A percentile compares a stretch with the other conserved stretches of the same genome.
Evolutionary conservation across 2,113 vertebrate species (phyloP).

Genomic region (Lampris incognitus): DNA sequence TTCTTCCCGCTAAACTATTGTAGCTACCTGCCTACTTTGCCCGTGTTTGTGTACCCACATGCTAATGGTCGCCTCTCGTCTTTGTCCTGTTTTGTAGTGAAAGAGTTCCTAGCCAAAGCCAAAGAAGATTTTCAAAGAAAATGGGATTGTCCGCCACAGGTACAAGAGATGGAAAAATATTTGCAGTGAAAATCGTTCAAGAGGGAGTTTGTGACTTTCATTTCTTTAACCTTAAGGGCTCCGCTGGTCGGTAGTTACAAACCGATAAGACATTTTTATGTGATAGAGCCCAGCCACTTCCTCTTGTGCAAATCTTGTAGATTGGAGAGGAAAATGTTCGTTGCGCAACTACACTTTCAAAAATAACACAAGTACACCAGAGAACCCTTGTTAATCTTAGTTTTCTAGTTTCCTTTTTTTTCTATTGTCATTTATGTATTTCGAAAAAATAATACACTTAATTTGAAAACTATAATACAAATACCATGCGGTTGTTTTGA

Average conservation of each 20-base stretch:
- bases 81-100: constrained; percentile 86
- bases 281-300: constrained; percentile 18
- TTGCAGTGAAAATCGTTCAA: neutral
- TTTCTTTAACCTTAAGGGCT: neutral
- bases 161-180: constrained; percentile 65
- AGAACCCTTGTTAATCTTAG: no score
- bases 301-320: constrained; percentile 25
- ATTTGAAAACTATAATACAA: no score
- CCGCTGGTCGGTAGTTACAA: neutral
- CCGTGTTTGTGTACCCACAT: constrained; percentile 16
- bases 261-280: constrained; percentile 2
- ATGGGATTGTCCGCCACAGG: constrained; percentile 98
- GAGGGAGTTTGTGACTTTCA: neutral
- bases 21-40: neutral
- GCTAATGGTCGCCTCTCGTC: constrained; percentile 1
- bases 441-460: neutral
- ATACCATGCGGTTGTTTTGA: no score
- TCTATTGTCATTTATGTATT: neutral
- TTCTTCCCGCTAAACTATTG: neutral
- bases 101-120: constrained; percentile 99
- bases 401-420: neutral
- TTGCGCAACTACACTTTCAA: neutral
- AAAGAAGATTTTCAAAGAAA: constrained; percentile 99
- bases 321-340: neutral
- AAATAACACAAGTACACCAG: neutral